Percentiles rank a stretch among this genome's conserved stretches.
These are phyloP conservation scores for Belonocnema kinseyi DNA, from an alignment of 1,140 invertebrate species.

Conservation along the genomic window DNA sequence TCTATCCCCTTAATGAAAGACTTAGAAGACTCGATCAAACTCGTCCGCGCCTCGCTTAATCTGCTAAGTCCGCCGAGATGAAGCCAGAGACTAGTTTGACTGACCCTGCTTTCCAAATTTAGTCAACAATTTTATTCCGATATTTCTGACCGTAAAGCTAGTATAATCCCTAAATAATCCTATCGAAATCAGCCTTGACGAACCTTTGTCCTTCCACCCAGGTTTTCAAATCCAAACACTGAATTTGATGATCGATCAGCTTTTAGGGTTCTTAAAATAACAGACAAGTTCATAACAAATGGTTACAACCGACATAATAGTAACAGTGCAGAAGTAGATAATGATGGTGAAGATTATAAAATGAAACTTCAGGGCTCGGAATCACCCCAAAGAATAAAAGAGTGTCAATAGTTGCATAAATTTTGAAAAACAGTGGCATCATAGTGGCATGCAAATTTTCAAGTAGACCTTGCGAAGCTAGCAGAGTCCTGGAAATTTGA, in stretches of 20 bases:
- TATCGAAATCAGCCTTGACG: conserved; percentile 53
- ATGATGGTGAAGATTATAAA: too few relatives aligned
- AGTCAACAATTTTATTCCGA: conserved; percentile 56
- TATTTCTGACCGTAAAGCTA: conserved; percentile 43
- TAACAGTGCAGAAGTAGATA: too few relatives aligned
- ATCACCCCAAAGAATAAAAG: too few relatives aligned
- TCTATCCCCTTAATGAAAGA: conserved; percentile 63
- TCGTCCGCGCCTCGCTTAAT: conserved; percentile 60
- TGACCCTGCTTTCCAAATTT: conserved; percentile 51
- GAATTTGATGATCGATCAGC: conserved; percentile 13
- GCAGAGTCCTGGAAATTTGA: too few relatives aligned
- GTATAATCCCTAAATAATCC: conserved; percentile 53
- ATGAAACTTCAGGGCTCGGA: too few relatives aligned
- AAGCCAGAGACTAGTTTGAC: conserved; percentile 41
- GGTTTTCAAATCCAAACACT: neutral
- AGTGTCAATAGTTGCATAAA: too few relatives aligned
- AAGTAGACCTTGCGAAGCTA: too few relatives aligned
- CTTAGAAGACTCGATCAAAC: conserved; percentile 65
- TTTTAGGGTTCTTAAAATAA: neutral
- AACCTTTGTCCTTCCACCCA: conserved; percentile 53
- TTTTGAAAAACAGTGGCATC: too few relatives aligned
- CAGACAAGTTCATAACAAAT: too few relatives aligned
- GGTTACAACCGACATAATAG: too few relatives aligned
- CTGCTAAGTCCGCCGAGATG: conserved; percentile 57
- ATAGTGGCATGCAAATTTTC: too few relatives aligned